Evolutionary conservation across 2,888 invertebrate species (phyloP), one percentile per base, ranked within the genome.

Genomic region (Coenonympha glycerion): DNA sequence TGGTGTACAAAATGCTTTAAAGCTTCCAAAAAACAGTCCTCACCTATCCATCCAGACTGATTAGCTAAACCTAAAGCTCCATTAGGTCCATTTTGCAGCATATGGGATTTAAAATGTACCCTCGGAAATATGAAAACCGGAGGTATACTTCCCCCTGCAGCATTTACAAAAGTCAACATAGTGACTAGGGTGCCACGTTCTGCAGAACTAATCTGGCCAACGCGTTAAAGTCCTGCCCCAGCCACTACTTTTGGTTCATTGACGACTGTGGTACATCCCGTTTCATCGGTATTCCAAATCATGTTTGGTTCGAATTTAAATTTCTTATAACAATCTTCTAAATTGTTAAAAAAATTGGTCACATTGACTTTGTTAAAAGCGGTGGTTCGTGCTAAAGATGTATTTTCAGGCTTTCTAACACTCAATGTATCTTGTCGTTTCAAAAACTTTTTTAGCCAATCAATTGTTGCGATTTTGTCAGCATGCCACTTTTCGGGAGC

Each of bases 1-100:
- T 21, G 6, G 5, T 21, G 21, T 21, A 21, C 21, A 21, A 21
- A 21, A 21, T 21, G 21, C 21, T 21, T 21, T 21, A 21, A 45
- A 36, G 44, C 47, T 48, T 60, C 55, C 37, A 56, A 45, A 51
- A 59, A 59, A 36, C 53, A 51, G 31, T 59, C 53, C 45, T 59
- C 55, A 9, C 53, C 59, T 52, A 53, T 59, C 55, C 57, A 55
- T 44, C 52, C 55, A 50, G 58, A 52, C 11, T 53, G 41, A 55
- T 53, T 54, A 45, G 57, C 57, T 9, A 55, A 50, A 11, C 53
- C 57, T 45, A 54, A 49, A 47, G 52, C 57, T 49, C 42, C 47
- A 3, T 48, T 45, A 28, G 55, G 53, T n/a, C n/a, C n/a, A n/a
- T n/a, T n/a, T n/a, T n/a, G n/a, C n/a, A n/a, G n/a, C n/a, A n/a